Evolutionary conservation across 2,888 invertebrate genomes (phyloP).

Genomic region (Drosophila borealis): DNA sequence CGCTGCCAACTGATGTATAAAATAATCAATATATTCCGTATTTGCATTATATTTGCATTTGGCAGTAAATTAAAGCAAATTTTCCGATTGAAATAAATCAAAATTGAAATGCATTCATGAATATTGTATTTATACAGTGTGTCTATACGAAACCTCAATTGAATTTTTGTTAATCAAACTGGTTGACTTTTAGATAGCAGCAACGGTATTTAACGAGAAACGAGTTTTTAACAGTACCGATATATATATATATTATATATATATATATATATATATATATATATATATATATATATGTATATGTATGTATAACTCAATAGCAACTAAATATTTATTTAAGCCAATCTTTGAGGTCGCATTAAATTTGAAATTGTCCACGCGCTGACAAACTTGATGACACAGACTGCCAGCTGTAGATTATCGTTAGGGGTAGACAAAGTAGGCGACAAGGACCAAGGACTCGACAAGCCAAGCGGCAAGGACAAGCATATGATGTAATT

Average conservation of each 20-base stretch:
- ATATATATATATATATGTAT: too few species aligned
- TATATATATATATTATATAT: not conserved
- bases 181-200: conserved; percentile 1
- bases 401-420: conserved; percentile 40
- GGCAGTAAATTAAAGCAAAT: not conserved
- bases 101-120: conserved; percentile 18
- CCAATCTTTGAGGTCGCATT: conserved; percentile 14
- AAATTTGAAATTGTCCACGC: conserved; percentile 20
- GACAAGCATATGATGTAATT: conserved; percentile 51
- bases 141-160: not conserved
- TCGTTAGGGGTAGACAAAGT: conserved; percentile 14
- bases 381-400: conserved; percentile 7
- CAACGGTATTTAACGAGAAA: not conserved
- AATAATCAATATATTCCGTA: conserved; percentile 11
- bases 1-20: not conserved
- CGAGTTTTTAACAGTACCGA: conserved; percentile 8
- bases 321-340: too few species aligned
- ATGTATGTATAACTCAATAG: too few species aligned
- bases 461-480: conserved; percentile 28
- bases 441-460: conserved; percentile 33
- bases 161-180: conserved; percentile 11
- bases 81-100: conserved; percentile 2
- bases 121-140: conserved; percentile 10
- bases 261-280: too few species aligned
- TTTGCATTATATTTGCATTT: conserved; percentile 13